Evolutionary conservation across 2,888 invertebrate species (phyloP), one percentile per base, ranked within the genome.

Genomic region (Dioctria linearis): DNA sequence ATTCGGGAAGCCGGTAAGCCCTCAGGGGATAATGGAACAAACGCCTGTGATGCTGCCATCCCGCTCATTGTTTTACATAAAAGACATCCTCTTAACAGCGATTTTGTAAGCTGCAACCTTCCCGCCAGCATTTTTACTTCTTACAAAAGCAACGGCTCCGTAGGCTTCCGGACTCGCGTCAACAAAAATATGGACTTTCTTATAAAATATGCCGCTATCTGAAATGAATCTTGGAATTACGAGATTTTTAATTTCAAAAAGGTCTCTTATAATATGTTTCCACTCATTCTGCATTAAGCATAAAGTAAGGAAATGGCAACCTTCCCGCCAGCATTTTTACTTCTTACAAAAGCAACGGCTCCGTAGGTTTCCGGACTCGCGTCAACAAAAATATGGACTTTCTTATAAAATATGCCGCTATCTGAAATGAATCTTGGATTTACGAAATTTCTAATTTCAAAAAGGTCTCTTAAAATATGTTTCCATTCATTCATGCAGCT

Each of bases 101-200:
- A n/a, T n/a, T n/a, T n/a, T n/a, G n/a, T n/a, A n/a, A n/a, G n/a
- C n/a, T n/a, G 2, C 2, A 6, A 13, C 11, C 5, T 13, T 13
- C n/a, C n/a, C 13, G 2, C 11, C 5, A n/a, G 5, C 59, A 51
- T 51, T 2, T 6, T 9, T 11, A 5, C n/a, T 13, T 13, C 59
- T 11, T 2, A 59, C n/a, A 13, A 13, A 59, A 13, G 59, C 59
- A 9, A 59, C 67, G 2, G 82, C 80, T 3, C 80, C 79, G 54
- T 79, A 82, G 4, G 80, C 80, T n/a, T 49, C 67, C 9, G 78
- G n/a, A 37, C 82, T 82, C 3, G 75, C 80, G 61, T 82, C 79
- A n/a, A 67, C 67, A 49, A 82, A 82, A 5, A 80, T 80, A 43
- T 82, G 61, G 9, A 2, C 5, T 13, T 59, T 1, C 2, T 1